Evolutionary conservation across 1,140 invertebrate genomes (phyloP), one percentile per base, ranked within the genome.

Genomic region (Brevipalpus yothersi): DNA sequence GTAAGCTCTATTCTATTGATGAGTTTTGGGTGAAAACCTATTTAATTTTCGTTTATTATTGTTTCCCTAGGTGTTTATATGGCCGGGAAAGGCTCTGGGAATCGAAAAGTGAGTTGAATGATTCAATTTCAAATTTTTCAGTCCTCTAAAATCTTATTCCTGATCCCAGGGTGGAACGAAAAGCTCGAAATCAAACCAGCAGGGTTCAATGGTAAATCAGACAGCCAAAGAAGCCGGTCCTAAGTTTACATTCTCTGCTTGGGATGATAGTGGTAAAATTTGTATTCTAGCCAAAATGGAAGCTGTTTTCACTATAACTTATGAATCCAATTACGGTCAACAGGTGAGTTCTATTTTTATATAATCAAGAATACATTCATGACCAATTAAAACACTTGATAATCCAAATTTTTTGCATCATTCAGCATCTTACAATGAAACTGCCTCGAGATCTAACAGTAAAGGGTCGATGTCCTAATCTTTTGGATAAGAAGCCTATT

Each of bases 281-380:
- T 68, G 67, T 55, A 64, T 68, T 23, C 58, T 68, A 21, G 67
- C 65, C 12, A 68, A 66, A 62, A 65, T 68, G 41, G 53, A 65
- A n/a, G 65, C 65, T 31, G 56, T 60, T 15, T 66, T 68, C 43
- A 63, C 63, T 5, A 67, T 68, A 12, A 63, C 64, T 4, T 68
- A 66, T 51, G 60, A 63, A 8, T 63, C 62, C 23, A 54, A 47
- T 31, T 56, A 41, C 41, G 65, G 64, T 41, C 54, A 60, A 23
- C 62, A 67, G 56, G 65, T 66, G 63, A 59, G 53, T 42, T 31
- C 31, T 31, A 54, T 53, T 21, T 53, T 53, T 12, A 21, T 12
- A 31, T 31, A 5, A 31, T 31, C 2, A 31, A 54, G n/a, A 31
- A 19, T 54, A 4, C 31, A 10, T 0, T n/a, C 7, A 41, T 17